These are phyloP conservation scores for Spinus olivaceus DNA, from an alignment of 2,797 vertebrate genomes.

Conservation along the genomic window DNA sequence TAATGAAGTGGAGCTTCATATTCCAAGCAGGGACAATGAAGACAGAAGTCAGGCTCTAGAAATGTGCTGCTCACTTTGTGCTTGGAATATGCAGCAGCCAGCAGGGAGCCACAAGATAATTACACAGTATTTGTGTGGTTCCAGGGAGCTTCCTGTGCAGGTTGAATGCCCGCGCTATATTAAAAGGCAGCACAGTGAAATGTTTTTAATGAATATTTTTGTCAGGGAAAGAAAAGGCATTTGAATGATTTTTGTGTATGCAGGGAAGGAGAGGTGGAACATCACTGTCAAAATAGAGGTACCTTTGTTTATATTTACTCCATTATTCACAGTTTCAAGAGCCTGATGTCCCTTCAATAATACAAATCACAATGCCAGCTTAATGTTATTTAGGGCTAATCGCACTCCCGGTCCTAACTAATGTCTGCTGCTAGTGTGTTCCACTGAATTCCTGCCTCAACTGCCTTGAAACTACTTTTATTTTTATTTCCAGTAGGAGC, in stretches of 20 bases:
- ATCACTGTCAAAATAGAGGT: slow-evolving; percentile 82
- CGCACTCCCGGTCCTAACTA: slow-evolving; percentile 63
- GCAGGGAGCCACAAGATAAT: slow-evolving; percentile 92
- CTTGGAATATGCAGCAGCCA: slow-evolving; percentile 90
- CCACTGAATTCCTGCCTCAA: slow-evolving; percentile 57
- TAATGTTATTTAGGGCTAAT: slow-evolving; percentile 77
- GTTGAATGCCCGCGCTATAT: slow-evolving; percentile 83
- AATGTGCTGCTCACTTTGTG: slow-evolving; percentile 82
- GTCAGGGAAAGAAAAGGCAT: slow-evolving; percentile 84
- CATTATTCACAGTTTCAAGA: slow-evolving; percentile 74
- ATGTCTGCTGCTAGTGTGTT: slow-evolving; percentile 58
- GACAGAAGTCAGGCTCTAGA: slow-evolving; percentile 83
- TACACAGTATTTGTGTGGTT: slow-evolving; percentile 95
- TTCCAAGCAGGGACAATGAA: slow-evolving; percentile 86
- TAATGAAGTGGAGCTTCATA: slow-evolving; percentile 90
- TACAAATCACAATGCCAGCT: slow-evolving; percentile 61
- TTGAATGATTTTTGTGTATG: slow-evolving; percentile 81
- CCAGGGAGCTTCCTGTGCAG: slow-evolving; percentile 85
- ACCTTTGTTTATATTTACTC: slow-evolving; percentile 81
- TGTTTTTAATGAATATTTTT: slow-evolving; percentile 94
- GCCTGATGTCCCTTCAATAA: slow-evolving; percentile 71
- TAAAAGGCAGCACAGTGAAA: slow-evolving; percentile 87
- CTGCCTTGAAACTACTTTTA: slow-evolving; percentile 62
- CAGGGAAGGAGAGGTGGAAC: slow-evolving; percentile 76
- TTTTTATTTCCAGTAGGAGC: slow-evolving; percentile 65